Conservation (phyloP, 2,113 vertebrate species). For the Chunga burmeisteri region DNA sequence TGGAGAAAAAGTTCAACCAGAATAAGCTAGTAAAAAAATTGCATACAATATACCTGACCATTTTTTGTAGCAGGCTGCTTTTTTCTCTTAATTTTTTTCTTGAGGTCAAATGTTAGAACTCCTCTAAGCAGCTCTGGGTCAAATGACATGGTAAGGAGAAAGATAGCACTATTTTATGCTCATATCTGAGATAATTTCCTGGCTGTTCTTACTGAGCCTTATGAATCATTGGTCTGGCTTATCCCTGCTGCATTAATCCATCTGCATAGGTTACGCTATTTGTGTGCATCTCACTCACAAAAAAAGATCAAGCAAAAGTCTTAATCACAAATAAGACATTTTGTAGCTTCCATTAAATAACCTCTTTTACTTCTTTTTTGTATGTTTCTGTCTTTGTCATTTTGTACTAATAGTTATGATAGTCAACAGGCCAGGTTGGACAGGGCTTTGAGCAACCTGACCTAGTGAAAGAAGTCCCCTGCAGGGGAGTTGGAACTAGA, state of each 20-base stretch:
- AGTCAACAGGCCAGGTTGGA: too few species aligned
- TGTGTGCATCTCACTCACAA: background rate
- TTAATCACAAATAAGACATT: background rate
- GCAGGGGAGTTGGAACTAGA: too few species aligned
- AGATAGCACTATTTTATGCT: background rate
- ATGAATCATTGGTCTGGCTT: background rate
- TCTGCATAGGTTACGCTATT: background rate
- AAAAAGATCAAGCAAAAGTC: background rate
- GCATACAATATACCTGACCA: background rate
- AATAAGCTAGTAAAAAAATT: background rate
- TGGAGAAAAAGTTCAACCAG: background rate
- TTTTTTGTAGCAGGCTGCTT: background rate
- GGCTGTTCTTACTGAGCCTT: background rate
- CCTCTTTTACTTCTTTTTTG: background rate
- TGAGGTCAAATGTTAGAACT: background rate
- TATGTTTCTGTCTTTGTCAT: background rate
- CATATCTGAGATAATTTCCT: background rate
- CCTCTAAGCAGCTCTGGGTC: background rate
- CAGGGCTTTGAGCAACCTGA: too few species aligned
- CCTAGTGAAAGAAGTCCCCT: too few species aligned
- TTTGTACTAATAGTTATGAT: background rate
- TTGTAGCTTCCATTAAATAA: background rate
- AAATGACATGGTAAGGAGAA: background rate
- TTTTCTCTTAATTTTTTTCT: background rate
- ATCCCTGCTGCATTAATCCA: background rate